Conservation (phyloP, 1,140 invertebrate species). For the Druon quercuslanigerum region DNA sequence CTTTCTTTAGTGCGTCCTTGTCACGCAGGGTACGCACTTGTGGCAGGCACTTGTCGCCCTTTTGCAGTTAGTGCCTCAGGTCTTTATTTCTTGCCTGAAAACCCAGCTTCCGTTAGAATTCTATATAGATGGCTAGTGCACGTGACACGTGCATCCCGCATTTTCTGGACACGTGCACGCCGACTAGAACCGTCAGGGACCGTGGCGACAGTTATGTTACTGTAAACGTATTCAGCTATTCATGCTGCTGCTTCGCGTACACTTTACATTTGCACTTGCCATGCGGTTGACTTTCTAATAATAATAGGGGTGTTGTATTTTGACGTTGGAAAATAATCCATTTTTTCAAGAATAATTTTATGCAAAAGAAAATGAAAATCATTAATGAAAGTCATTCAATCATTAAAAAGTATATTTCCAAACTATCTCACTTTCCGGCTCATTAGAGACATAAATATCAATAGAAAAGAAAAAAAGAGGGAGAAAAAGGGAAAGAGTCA, state of each 20-base stretch:
- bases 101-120: conserved; percentile 43
- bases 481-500: too few species aligned
- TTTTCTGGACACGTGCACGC: conserved; percentile 53
- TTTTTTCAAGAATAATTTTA: too few species aligned
- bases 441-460: too few species aligned
- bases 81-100: conserved; percentile 51
- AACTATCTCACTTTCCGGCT: too few species aligned
- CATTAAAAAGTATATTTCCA: too few species aligned
- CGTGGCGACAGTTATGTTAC: conserved; percentile 41
- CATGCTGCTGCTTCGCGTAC: neutral
- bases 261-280: conserved; percentile 8
- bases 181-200: conserved; percentile 36
- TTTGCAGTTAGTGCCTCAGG: conserved; percentile 2
- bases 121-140: conserved; percentile 45
- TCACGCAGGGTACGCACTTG: conserved; percentile 50
- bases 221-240: conserved; percentile 19
- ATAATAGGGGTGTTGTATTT: conserved; percentile 23
- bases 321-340: too few species aligned
- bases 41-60: conserved; percentile 64
- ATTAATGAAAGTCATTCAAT: too few species aligned
- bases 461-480: too few species aligned
- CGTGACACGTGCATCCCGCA: conserved; percentile 69
- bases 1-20: conserved; percentile 48
- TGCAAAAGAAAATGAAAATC: too few species aligned
- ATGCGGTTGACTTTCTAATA: neutral